Conservation (phyloP, 37 sponge, comb jelly and placozoan species). For the Amphimedon queenslandica region DNA sequence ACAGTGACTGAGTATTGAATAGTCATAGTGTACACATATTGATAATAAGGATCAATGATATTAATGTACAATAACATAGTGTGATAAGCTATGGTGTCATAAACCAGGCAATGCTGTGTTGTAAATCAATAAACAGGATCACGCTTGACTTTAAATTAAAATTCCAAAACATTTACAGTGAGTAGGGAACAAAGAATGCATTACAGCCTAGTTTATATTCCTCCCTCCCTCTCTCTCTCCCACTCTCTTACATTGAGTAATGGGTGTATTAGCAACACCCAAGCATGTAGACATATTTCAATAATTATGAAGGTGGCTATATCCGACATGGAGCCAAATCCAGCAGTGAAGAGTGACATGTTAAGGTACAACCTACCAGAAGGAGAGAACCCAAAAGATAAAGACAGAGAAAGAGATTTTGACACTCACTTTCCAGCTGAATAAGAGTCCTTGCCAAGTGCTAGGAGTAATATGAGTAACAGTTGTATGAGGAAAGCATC, state of each 20-base stretch:
- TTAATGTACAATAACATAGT: no score
- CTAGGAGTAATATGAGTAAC: conserved; percentile 10
- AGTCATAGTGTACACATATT: no score
- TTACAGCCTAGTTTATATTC: no score
- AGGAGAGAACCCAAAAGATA: background rate
- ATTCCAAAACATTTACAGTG: no score
- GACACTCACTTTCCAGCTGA: conserved; percentile 18
- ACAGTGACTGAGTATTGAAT: no score
- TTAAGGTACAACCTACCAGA: background rate
- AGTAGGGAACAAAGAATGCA: background rate
- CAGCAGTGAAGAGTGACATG: background rate
- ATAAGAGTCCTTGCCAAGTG: conserved; percentile 15
- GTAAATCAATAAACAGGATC: background rate
- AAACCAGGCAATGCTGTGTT: no score
- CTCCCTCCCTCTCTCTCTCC: no score
- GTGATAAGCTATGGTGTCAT: no score
- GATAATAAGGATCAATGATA: no score
- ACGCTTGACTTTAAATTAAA: no score
- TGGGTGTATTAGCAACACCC: conserved; percentile 9
- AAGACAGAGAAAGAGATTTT: background rate
- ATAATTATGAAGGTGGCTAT: background rate
- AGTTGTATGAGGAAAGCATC: conserved; percentile 24
- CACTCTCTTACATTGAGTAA: conserved; percentile 19
- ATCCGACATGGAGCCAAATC: background rate
- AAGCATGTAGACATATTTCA: background rate